These are phyloP conservation scores for Stenolophus ochropezus DNA, from an alignment of 2,888 invertebrate genomes.

Conservation along the genomic window DNA sequence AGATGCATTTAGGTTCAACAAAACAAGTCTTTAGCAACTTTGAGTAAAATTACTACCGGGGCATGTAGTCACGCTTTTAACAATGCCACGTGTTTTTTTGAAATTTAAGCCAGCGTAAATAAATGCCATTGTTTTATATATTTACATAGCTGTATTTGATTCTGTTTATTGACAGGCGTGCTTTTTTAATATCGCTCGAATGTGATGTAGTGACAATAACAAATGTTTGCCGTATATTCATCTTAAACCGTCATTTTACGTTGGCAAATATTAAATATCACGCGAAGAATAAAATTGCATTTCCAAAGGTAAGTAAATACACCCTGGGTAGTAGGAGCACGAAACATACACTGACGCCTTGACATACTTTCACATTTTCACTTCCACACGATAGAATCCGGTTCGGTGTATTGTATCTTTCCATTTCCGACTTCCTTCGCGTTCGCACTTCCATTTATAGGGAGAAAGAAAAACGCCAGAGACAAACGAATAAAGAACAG, in stretches of 20 bases:
- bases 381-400: constrained; percentile 30
- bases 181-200: neutral
- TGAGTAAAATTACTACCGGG: no score
- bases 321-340: neutral
- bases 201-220: neutral
- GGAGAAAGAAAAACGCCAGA: constrained; percentile 4
- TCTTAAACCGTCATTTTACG: neutral
- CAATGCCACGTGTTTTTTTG: no score
- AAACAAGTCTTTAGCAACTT: no score
- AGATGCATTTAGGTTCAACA: no score
- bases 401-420: constrained; percentile 29
- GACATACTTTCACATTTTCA: constrained; percentile 26
- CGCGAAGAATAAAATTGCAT: neutral
- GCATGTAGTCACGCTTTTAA: no score
- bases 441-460: constrained; percentile 11
- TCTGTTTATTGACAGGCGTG: neutral
- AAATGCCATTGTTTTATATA: no score
- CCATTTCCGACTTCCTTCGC: constrained; percentile 27
- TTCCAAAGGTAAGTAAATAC: constrained; percentile 4
- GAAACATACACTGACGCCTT: neutral
- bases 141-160: neutral
- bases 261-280: neutral
- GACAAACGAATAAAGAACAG: constrained; percentile 7
- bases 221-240: neutral
- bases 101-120: no score